Percentiles rank a stretch among this genome's conserved stretches.
These are phyloP conservation scores for Bungarus multicinctus DNA, from an alignment of 2,113 vertebrate species.

Conservation along the genomic window DNA sequence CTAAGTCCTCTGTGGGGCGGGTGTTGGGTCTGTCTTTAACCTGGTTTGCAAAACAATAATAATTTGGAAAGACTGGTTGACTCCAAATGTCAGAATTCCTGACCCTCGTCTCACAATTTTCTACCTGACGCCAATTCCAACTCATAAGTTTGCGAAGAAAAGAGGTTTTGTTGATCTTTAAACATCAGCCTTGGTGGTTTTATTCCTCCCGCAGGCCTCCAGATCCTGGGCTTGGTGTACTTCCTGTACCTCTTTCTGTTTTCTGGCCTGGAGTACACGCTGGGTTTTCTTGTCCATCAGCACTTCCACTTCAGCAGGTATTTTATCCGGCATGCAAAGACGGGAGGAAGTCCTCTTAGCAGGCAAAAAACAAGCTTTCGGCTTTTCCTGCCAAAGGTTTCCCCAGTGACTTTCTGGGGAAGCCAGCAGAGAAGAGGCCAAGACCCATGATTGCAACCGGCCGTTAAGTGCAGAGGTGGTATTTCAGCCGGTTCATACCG, in stretches of 20 bases:
- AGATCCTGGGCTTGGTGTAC: slow-evolving; percentile 82
- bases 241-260: slow-evolving; percentile 96
- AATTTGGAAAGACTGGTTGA: neutral
- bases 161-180: neutral
- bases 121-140: too few relatives aligned
- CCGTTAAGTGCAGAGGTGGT: too few relatives aligned
- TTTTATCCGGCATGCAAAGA: neutral
- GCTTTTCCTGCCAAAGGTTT: too few relatives aligned
- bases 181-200: neutral
- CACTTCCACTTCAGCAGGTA: slow-evolving; percentile 94
- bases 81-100: neutral
- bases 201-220: slow-evolving; percentile 66
- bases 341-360: too few relatives aligned
- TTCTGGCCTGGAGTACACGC: slow-evolving; percentile 90
- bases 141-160: neutral
- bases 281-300: slow-evolving; percentile 94
- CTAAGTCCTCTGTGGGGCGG: too few relatives aligned
- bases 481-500: too few relatives aligned
- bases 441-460: too few relatives aligned
- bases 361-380: too few relatives aligned
- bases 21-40: neutral
- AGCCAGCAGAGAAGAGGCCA: too few relatives aligned
- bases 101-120: neutral
- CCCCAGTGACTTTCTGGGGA: too few relatives aligned
- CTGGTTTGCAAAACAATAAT: neutral